Percentiles rank a stretch among this genome's conserved stretches.
Conservation (phyloP, 2,888 invertebrate genomes). For the Drosophila villosipedis region DNA sequence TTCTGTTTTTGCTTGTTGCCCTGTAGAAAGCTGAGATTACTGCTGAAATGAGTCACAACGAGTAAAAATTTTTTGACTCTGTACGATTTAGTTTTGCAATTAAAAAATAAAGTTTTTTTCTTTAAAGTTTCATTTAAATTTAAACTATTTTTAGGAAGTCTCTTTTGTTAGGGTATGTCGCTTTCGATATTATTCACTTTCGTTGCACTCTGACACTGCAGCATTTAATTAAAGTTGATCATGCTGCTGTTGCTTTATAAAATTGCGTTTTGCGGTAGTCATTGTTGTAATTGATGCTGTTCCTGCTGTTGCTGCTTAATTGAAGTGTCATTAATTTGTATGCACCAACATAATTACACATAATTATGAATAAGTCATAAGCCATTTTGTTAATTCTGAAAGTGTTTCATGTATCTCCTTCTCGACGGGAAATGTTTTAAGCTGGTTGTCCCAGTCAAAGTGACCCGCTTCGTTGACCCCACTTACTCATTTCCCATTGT, state of each 20-base stretch:
- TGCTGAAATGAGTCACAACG: conserved; percentile 7
- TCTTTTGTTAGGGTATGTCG: neutral
- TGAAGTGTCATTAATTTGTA: conserved; percentile 77
- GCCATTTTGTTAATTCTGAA: conserved; percentile 38
- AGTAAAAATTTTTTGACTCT: neutral
- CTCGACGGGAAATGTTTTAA: conserved; percentile 15
- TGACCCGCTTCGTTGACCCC: conserved; percentile 74
- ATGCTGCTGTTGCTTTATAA: conserved; percentile 19
- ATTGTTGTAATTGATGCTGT: conserved; percentile 13
- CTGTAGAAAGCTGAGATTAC: conserved; percentile 9
- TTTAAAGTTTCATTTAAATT: neutral
- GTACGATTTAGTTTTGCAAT: neutral
- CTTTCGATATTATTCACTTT: conserved; percentile 1
- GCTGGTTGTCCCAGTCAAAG: conserved; percentile 23
- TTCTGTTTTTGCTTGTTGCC: conserved; percentile 11
- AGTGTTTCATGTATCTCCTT: conserved; percentile 27
- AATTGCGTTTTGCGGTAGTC: conserved; percentile 20
- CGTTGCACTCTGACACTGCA: conserved; percentile 31
- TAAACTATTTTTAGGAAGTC: neutral
- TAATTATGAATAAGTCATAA: conserved; percentile 66
- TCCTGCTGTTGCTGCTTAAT: conserved; percentile 51
- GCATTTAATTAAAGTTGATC: conserved; percentile 52
- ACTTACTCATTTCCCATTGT: conserved; percentile 39
- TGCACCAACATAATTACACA: conserved; percentile 76
- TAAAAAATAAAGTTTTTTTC: neutral